Evolutionary conservation across 1,140 invertebrate genomes (phyloP), one percentile per base, ranked within the genome.

Genomic region (Subanguina moxae): DNA sequence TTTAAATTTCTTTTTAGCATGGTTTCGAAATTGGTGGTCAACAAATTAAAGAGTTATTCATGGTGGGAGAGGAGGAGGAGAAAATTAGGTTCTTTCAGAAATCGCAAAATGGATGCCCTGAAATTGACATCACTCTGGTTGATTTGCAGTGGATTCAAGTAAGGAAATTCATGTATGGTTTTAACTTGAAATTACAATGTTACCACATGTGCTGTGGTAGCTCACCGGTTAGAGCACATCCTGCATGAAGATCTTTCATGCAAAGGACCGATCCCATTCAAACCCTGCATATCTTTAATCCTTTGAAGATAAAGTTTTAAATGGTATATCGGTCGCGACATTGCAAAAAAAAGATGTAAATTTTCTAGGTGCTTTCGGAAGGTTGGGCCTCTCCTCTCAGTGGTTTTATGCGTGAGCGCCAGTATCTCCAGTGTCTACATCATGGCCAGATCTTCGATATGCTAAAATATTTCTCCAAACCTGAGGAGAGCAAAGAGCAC

Each of bases 111-210:
- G 58, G 57, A 23, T 45, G 56, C 7, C 73, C 76, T 43, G 28
- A 42, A 23, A 62, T 82, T n/a, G 65, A 76, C 25, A 70, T 85
- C 13, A 65, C 70, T 1, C 63, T 88, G 48, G 83, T 98, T 15
- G 94, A 98, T 84, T 83, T 95, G 11, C 94, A 98, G 83, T 98
- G 95, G 95, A 85, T 96, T 9, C 90, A 94, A 86, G 88, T 79
- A 48, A 15, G 15, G 9, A 61, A 21, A 32, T n/a, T n/a, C n/a
- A n/a, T n/a, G n/a, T n/a, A n/a, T n/a, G n/a, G n/a, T n/a, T n/a
- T n/a, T n/a, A n/a, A n/a, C n/a, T n/a, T n/a, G n/a, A n/a, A n/a
- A n/a, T n/a, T n/a, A n/a, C n/a, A n/a, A n/a, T n/a, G n/a, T n/a
- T n/a, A n/a, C n/a, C n/a, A n/a, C n/a, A n/a, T n/a, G n/a, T n/a